Evolutionary conservation across 1,140 invertebrate genomes (phyloP).

Genomic region (Neodiprion virginianus): DNA sequence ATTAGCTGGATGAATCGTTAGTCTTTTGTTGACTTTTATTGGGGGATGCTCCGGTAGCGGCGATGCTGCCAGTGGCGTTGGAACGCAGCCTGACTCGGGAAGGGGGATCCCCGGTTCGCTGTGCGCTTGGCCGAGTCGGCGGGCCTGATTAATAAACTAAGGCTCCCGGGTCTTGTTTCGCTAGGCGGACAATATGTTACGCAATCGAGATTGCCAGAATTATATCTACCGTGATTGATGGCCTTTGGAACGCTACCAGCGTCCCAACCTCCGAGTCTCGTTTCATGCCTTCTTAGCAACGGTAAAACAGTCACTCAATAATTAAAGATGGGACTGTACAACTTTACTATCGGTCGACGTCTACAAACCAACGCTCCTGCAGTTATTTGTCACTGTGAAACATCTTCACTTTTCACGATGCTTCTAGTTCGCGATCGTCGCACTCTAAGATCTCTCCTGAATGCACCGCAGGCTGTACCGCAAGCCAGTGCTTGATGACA

Average conservation of each 20-base stretch:
- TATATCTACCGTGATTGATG: constrained; percentile 2
- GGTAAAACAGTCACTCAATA: too few relatives aligned
- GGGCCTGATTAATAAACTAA: constrained; percentile 40
- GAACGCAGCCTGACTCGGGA: not conserved
- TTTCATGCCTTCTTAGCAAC: too few relatives aligned
- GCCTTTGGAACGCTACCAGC: not conserved
- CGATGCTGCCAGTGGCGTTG: not conserved
- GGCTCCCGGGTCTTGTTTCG: constrained; percentile 9
- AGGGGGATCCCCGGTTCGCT: constrained; percentile 18
- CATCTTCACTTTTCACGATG: too few relatives aligned
- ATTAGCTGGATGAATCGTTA: constrained; percentile 64
- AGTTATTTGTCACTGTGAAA: too few relatives aligned
- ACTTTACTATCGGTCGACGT: too few relatives aligned
- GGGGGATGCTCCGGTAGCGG: constrained; percentile 42
- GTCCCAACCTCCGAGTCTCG: not conserved
- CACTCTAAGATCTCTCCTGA: too few relatives aligned
- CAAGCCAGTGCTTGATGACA: too few relatives aligned
- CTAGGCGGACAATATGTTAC: constrained; percentile 2
- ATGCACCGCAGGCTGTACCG: too few relatives aligned
- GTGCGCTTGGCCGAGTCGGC: constrained; percentile 11
- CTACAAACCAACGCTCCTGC: too few relatives aligned
- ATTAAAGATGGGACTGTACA: too few relatives aligned
- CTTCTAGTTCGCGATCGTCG: too few relatives aligned
- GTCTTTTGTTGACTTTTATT: constrained; percentile 66
- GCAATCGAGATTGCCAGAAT: constrained; percentile 1